Evolutionary conservation across 1,140 invertebrate genomes (phyloP), one percentile per base, ranked within the genome.

Genomic region (Camponotus vicinus): DNA sequence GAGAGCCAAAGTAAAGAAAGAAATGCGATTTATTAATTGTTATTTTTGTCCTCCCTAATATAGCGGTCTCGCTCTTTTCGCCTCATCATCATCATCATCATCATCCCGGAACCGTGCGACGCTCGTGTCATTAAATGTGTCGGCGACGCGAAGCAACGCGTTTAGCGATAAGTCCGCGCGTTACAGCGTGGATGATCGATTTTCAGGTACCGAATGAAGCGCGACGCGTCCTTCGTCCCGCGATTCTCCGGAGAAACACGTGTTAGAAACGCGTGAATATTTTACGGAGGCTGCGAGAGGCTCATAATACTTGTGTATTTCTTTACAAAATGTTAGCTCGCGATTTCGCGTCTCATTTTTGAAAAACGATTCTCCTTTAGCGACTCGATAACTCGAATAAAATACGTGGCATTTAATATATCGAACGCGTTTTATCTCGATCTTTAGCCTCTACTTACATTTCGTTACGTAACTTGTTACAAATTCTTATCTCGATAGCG

Each of bases 11-110:
- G 86, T 78, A 78, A 63, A 52, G 3, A 49, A 49, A 49, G 45
- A 18, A 52, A 18, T 49, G 1, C 40, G 77, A 82, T 86, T 52
- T 78, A 83, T 78, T 89, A 89, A 89, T 89, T 89, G 77, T 86
- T 89, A 71, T 49, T 86, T 77, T 88, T 88, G 78, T 89, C 77
- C 73, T 21, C 0, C 27, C 32, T 67, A 59, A 59, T 34, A 64
- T 15, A 52, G 21, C n/a, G 13, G 49, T 34, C 59, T 34, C 40
- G 8, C 34, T 69, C 21, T 55, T 61, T 78, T 57, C 45, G 32
- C 64, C 32, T 34, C 63, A n/a, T 42, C 32, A 15, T 45, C 13
- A 3, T 34, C 64, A 21, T 34, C 63, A n/a, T 42, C 32, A 15
- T 45, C 13, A 3, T 34, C 27, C 13, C 45, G 27, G 37, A 32